Evolutionary conservation across 2,888 invertebrate genomes (phyloP), one percentile per base, ranked within the genome.

Genomic region (Drymonia ruficornis): DNA sequence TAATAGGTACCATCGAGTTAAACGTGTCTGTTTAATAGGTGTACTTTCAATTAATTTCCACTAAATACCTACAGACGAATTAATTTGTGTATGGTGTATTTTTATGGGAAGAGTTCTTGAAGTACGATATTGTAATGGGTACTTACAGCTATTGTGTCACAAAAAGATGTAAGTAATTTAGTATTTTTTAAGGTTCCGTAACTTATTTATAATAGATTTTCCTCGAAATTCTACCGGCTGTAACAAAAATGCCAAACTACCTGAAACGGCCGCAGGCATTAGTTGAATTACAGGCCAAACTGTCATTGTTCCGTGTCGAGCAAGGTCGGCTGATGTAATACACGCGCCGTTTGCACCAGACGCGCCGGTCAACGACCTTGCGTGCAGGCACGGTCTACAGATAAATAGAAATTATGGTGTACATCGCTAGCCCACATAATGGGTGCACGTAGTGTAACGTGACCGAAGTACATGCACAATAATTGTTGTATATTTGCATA

Each of bases 301-400:
- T 67, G 70, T 74, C 83, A 88, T 84, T 88, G 88, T 91, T 89
- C 89, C 89, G 90, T 80, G 80, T 86, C 86, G 74, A 73, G 66
- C 86, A 89, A 89, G 90, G 89, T 72, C 74, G 77, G 84, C 87
- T 91, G 91, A 91, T 89, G 91, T 87, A 91, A 91, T 66, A 68
- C 62, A 60, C 62, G 73, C 72, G 78, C 66, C 56, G 56, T 60
- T 91, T 91, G 82, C 91, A 81, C 73, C 78, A 89, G 84, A 69
- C 74, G 58, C 71, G 67, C 56, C 85, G 91, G 91, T 90, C 91
- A 91, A 82, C 50, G 80, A 89, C 91, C 91, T 91, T 90, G 90
- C 72, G 55, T 58, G 56, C 62, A 55, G 56, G 70, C 70, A 74
- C 77, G 47, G 74, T 78, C 75, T 84, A 76, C 77, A 77, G 78